Conservation (phyloP, 2,113 vertebrate species). For the Megaceryle maxima region DNA sequence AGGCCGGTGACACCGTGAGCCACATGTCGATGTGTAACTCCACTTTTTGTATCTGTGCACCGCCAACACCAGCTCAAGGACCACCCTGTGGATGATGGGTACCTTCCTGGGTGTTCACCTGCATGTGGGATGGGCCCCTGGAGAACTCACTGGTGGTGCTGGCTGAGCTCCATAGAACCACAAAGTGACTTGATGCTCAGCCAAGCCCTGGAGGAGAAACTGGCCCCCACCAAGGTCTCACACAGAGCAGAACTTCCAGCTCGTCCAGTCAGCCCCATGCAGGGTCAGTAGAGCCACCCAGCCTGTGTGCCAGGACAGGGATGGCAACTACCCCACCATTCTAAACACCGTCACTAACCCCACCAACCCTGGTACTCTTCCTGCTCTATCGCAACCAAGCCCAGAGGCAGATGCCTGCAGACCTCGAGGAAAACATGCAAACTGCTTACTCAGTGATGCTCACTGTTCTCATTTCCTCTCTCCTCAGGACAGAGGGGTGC, state of each 20-base stretch:
- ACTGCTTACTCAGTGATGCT: not conserved
- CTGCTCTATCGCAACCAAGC: accelerated
- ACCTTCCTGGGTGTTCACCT: not conserved
- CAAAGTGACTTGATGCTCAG: not conserved
- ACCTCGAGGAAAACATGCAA: accelerated
- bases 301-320: not conserved
- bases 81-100: not conserved
- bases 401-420: not conserved
- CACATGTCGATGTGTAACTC: too few relatives aligned
- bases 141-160: not conserved
- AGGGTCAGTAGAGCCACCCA: not conserved
- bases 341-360: not conserved
- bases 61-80: not conserved
- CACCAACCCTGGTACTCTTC: not conserved
- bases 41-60: not conserved
- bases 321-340: too few relatives aligned
- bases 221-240: accelerated
- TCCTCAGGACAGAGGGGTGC: not conserved
- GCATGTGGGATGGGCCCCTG: accelerated
- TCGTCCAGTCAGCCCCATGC: not conserved
- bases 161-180: not conserved
- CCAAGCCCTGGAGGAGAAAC: not conserved
- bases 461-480: not conserved
- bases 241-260: not conserved
- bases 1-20: not conserved